Evolutionary conservation across 2,113 vertebrate species (phyloP).

Genomic region (Hypomesus transpacificus): DNA sequence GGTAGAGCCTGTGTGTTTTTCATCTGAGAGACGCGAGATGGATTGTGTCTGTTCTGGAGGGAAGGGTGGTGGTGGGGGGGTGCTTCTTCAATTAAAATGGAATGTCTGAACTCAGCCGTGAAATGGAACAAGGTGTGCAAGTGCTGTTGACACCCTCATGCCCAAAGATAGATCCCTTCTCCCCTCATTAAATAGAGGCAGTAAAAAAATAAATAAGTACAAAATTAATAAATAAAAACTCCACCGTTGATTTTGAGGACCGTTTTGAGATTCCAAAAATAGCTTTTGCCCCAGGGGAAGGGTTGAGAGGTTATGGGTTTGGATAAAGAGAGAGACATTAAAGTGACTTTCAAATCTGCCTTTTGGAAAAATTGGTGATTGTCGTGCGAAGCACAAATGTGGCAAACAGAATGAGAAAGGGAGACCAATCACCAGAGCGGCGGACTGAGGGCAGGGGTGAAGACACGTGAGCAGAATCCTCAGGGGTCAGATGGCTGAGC

Average conservation of each 20-base stretch:
- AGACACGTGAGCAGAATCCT: too few species aligned
- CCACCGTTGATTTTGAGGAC: conserved; percentile 7
- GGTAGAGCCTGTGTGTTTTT: too few species aligned
- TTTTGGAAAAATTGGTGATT: too few species aligned
- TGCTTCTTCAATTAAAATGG: conserved; percentile 55
- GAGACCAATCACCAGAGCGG: too few species aligned
- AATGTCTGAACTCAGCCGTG: conserved; percentile 53
- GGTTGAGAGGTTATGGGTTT: background rate
- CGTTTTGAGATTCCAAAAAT: background rate
- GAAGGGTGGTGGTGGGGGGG: background rate
- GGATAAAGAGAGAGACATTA: background rate
- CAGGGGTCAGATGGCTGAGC: too few species aligned
- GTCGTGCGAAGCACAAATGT: too few species aligned
- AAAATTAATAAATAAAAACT: background rate
- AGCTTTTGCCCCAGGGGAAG: background rate
- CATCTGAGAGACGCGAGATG: background rate
- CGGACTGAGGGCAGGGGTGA: too few species aligned
- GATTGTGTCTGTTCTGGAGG: conserved; percentile 20
- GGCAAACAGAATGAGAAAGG: too few species aligned
- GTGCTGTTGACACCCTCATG: conserved; percentile 25
- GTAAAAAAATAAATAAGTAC: background rate
- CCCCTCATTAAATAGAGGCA: background rate
- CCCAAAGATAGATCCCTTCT: conserved; percentile 31
- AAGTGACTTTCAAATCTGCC: background rate
- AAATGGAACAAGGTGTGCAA: conserved; percentile 55